A percentile compares a stretch with the other conserved stretches of the same genome.
These are phyloP conservation scores for Manacus vitellinus DNA, from an alignment of 2,113 vertebrate genomes.

Conservation along the genomic window DNA sequence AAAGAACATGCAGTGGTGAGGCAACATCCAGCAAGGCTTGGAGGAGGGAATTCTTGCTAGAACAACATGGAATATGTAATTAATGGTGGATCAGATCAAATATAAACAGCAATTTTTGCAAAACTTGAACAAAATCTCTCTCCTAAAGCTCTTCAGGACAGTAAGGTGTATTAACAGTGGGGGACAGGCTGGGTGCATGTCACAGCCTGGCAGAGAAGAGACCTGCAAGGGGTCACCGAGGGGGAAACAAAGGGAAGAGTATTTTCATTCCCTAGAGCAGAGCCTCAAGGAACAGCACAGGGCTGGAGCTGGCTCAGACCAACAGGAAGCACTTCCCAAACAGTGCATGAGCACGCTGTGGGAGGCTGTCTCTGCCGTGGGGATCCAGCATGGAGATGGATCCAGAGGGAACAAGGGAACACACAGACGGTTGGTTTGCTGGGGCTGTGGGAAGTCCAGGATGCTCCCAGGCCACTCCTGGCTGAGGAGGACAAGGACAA, in stretches of 20 bases:
- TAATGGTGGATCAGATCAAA: neutral
- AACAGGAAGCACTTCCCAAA: neutral
- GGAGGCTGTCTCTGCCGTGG: neutral
- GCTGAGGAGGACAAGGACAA: neutral
- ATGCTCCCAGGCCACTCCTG: neutral
- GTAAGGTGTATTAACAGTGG: neutral
- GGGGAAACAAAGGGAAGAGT: neutral
- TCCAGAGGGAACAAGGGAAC: neutral
- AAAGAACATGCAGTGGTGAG: neutral
- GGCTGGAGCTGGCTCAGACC: neutral
- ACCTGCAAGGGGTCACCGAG: neutral
- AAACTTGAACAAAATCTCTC: neutral
- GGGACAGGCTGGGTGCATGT: neutral
- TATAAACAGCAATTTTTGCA: rapidly evolving
- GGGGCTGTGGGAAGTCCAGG: neutral
- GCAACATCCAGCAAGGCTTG: rapidly evolving
- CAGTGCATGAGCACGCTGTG: rapidly evolving
- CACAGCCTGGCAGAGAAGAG: neutral
- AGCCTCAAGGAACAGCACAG: neutral
- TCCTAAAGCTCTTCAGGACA: neutral
- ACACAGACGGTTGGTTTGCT: neutral
- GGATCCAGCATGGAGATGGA: neutral
- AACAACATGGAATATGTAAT: neutral
- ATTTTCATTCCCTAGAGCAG: neutral
- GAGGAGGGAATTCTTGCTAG: neutral